Conservation (phyloP, 2,797 vertebrate species). For the Sarcoramphus papa region DNA sequence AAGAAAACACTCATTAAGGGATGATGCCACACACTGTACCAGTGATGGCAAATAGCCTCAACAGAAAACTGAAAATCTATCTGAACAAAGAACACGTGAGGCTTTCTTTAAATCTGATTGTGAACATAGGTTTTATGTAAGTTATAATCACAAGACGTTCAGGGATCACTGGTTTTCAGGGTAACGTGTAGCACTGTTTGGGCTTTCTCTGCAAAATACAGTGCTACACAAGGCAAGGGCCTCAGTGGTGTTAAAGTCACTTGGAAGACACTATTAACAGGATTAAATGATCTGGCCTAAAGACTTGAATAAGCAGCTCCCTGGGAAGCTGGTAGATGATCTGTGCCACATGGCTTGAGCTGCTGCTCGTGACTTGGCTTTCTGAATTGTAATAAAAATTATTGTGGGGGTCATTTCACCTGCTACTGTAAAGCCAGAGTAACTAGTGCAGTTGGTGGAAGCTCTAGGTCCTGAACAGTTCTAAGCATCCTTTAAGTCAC, state of each 20-base stretch:
- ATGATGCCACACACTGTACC: background rate
- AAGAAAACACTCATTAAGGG: background rate
- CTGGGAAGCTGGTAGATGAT: slow-evolving; percentile 5
- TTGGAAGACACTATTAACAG: background rate
- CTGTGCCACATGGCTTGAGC: background rate
- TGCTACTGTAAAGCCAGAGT: background rate
- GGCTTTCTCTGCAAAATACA: background rate
- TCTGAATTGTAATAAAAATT: background rate
- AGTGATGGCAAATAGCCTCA: background rate
- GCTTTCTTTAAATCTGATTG: background rate
- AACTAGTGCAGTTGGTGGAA: background rate
- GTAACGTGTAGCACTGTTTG: background rate
- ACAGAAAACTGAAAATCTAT: background rate
- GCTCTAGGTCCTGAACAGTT: background rate
- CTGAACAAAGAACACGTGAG: background rate
- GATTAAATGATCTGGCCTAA: background rate
- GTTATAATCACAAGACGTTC: background rate
- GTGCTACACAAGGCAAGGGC: background rate
- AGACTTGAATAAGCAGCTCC: background rate
- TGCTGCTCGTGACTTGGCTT: slow-evolving; percentile 9
- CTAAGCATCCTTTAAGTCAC: background rate
- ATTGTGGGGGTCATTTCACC: background rate
- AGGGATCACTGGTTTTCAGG: background rate
- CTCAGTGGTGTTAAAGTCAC: background rate
- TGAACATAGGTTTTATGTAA: background rate